A percentile compares a stretch with the other conserved stretches of the same genome.
Evolutionary conservation across 2,113 vertebrate genomes (phyloP).

Genomic region (Piliocolobus tephrosceles): DNA sequence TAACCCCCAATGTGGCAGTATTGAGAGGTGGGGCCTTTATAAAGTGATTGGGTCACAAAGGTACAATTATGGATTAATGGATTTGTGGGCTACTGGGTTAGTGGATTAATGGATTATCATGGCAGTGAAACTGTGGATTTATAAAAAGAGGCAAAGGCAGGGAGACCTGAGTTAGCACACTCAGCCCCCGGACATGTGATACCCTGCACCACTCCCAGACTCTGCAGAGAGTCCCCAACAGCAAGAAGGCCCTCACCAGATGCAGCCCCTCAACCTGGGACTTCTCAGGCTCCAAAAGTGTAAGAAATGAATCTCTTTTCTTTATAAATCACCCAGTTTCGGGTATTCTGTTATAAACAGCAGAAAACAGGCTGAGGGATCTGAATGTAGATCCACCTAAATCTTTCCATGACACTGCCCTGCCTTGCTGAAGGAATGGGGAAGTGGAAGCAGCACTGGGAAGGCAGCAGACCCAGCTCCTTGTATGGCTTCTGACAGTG

Average conservation of each 20-base stretch:
- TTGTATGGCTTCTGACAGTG: accelerated
- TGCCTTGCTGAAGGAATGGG: not conserved
- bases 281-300: not conserved
- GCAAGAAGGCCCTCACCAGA: not conserved
- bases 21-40: not conserved
- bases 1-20: not conserved
- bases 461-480: accelerated
- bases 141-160: not conserved
- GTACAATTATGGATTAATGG: not conserved
- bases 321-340: not conserved
- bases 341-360: not conserved
- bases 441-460: not conserved
- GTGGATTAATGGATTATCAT: not conserved
- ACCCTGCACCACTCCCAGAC: not conserved
- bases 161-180: not conserved
- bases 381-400: not conserved
- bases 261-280: not conserved
- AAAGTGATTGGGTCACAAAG: not conserved
- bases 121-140: not conserved
- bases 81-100: not conserved
- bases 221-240: not conserved
- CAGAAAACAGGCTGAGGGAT: not conserved
- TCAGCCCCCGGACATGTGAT: not conserved
- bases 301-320: not conserved
- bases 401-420: not conserved